These are phyloP conservation scores for Phrynocephalus vlangalii DNA, from an alignment of 2,797 vertebrate genomes.

Conservation along the genomic window DNA sequence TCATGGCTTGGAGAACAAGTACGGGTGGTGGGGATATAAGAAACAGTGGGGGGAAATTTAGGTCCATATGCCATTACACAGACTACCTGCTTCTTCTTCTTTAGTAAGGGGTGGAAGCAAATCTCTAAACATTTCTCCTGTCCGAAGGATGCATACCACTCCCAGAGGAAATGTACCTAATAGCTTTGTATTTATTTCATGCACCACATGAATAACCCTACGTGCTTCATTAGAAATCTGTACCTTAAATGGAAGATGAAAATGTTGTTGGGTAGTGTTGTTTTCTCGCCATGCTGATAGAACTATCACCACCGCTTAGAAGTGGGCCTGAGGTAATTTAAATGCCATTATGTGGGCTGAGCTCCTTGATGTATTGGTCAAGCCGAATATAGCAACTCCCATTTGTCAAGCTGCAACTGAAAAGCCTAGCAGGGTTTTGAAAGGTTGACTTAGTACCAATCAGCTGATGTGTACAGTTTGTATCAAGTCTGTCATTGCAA, in stretches of 20 bases:
- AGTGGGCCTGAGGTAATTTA: slow-evolving; percentile 38
- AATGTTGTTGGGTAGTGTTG: background rate
- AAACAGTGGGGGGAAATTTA: background rate
- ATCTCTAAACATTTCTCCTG: background rate
- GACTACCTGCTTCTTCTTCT: background rate
- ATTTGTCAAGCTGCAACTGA: slow-evolving; percentile 59
- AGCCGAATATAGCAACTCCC: slow-evolving; percentile 30
- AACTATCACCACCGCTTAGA: slow-evolving; percentile 30
- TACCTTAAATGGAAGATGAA: slow-evolving; percentile 25
- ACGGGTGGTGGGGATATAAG: background rate
- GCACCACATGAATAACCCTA: slow-evolving; percentile 43
- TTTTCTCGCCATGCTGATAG: slow-evolving; percentile 45
- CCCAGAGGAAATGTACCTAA: background rate
- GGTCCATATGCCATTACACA: background rate
- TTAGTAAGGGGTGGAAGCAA: background rate
- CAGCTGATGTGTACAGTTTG: slow-evolving; percentile 59
- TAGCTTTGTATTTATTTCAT: slow-evolving; percentile 13
- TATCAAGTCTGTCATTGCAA: slow-evolving; percentile 61
- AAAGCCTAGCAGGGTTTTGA: slow-evolving; percentile 36
- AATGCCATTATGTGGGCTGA: slow-evolving; percentile 7
- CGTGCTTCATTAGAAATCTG: slow-evolving; percentile 34
- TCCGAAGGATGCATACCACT: background rate
- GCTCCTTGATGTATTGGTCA: slow-evolving; percentile 46
- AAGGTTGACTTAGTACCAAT: slow-evolving; percentile 48
- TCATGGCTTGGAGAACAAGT: background rate